A percentile compares a stretch with the other conserved stretches of the same genome.
Evolutionary conservation across 2,797 vertebrate genomes (phyloP).

Genomic region (Acanthopagrus latus): DNA sequence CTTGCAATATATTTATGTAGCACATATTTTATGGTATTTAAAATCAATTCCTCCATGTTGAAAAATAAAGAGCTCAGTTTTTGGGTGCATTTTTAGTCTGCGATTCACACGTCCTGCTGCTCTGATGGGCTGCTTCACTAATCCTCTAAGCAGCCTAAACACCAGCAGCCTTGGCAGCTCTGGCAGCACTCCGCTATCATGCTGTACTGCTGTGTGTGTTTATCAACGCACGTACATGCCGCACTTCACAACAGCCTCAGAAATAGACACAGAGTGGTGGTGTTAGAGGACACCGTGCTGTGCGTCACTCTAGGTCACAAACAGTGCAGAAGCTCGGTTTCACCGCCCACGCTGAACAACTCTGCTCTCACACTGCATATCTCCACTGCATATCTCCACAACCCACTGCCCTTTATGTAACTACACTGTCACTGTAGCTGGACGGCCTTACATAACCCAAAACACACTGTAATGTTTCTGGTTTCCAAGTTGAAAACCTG

Average conservation of each 20-base stretch:
- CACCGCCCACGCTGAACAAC: constrained; percentile 36
- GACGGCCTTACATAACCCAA: constrained; percentile 44
- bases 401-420: constrained; percentile 67
- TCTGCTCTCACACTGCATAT: constrained; percentile 37
- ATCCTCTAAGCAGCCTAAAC: constrained; percentile 68
- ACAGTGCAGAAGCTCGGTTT: constrained; percentile 47
- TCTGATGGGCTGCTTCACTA: constrained; percentile 46
- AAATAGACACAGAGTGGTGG: constrained; percentile 52
- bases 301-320: constrained; percentile 57
- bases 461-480: background rate
- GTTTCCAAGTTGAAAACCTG: constrained; percentile 1
- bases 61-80: background rate
- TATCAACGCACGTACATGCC: constrained; percentile 2
- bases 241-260: constrained; percentile 53
- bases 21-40: background rate
- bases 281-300: constrained; percentile 55
- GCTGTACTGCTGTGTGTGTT: constrained; percentile 13
- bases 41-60: background rate
- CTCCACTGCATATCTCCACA: constrained; percentile 57
- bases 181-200: constrained; percentile 45
- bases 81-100: constrained; percentile 15
- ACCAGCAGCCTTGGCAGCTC: constrained; percentile 50
- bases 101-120: constrained; percentile 25
- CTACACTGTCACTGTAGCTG: constrained; percentile 31
- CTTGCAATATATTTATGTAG: too few relatives aligned